Conservation (phyloP, 2,888 invertebrate genomes). For the Andrena praecox region DNA sequence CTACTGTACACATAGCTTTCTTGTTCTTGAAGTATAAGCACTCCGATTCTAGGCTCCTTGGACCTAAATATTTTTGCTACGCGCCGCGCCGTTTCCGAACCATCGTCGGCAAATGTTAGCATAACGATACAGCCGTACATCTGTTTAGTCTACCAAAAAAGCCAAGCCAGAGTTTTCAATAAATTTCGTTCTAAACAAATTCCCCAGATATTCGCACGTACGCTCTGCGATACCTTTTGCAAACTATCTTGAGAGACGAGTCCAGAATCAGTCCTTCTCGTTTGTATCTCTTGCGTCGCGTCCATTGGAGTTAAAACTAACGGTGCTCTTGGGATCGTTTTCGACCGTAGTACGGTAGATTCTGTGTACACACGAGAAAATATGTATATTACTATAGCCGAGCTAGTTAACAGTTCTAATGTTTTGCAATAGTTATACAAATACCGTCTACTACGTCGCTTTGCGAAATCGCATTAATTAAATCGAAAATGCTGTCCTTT, state of each 20-base stretch:
- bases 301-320: constrained; percentile 70
- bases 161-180: not conserved
- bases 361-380: constrained; percentile 31
- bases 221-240: constrained; percentile 47
- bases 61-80: constrained; percentile 85
- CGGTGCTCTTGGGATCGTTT: constrained; percentile 73
- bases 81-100: constrained; percentile 85
- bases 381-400: too few relatives aligned
- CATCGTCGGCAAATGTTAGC: constrained; percentile 87
- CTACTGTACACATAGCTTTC: constrained; percentile 86
- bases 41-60: constrained; percentile 82
- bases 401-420: too few relatives aligned
- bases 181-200: not conserved
- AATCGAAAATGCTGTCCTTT: constrained; percentile 82
- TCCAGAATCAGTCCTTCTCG: not conserved
- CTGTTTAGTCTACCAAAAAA: constrained; percentile 56
- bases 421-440: not conserved
- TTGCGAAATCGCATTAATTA: constrained; percentile 47
- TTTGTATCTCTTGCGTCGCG: constrained; percentile 5
- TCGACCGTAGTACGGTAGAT: constrained; percentile 61
- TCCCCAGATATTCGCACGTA: not conserved
- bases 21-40: constrained; percentile 85
- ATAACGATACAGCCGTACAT: constrained; percentile 82
- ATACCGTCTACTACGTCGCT: constrained; percentile 23
- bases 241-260: constrained; percentile 21